Percentiles rank a stretch among this genome's conserved stretches.
Evolutionary conservation across 2,113 vertebrate genomes (phyloP).

Genomic region (Oryzias melastigma): DNA sequence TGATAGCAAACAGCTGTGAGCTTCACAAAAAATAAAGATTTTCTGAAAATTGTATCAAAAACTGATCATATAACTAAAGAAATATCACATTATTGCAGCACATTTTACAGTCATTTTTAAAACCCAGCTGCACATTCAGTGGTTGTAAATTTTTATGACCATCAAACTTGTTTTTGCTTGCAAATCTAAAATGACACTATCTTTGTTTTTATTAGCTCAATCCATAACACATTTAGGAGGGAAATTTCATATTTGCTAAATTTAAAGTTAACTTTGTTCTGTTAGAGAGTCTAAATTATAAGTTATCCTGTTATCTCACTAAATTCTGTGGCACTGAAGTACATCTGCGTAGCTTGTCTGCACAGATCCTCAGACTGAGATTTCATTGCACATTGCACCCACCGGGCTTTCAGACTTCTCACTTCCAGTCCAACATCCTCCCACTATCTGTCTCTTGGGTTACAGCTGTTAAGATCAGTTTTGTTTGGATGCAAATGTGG

Average conservation of each 20-base stretch:
- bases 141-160: constrained; percentile 37
- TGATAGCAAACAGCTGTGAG: constrained; percentile 45
- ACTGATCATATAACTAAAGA: constrained; percentile 2
- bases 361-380: constrained; percentile 7
- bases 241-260: constrained; percentile 2
- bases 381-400: constrained; percentile 2
- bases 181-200: constrained; percentile 33
- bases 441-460: constrained; percentile 17
- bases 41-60: constrained; percentile 9
- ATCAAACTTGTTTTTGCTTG: constrained; percentile 15
- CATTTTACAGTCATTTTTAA: constrained; percentile 11
- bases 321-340: constrained; percentile 36
- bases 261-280: constrained; percentile 30
- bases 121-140: background rate
- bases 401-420: constrained; percentile 13
- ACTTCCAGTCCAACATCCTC: constrained; percentile 39
- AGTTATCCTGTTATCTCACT: constrained; percentile 42
- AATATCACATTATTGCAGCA: constrained; percentile 3
- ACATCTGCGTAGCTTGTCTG: constrained; percentile 20
- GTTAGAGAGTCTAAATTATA: constrained; percentile 16
- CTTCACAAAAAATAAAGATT: background rate
- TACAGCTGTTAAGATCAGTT: constrained; percentile 8
- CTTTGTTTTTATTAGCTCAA: background rate
- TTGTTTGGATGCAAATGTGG: constrained; percentile 18
- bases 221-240: too few relatives aligned